A percentile compares a stretch with the other conserved stretches of the same genome.
These are phyloP conservation scores for Platyrinchus mystaceus DNA, from an alignment of 2,797 vertebrate genomes.

Conservation along the genomic window DNA sequence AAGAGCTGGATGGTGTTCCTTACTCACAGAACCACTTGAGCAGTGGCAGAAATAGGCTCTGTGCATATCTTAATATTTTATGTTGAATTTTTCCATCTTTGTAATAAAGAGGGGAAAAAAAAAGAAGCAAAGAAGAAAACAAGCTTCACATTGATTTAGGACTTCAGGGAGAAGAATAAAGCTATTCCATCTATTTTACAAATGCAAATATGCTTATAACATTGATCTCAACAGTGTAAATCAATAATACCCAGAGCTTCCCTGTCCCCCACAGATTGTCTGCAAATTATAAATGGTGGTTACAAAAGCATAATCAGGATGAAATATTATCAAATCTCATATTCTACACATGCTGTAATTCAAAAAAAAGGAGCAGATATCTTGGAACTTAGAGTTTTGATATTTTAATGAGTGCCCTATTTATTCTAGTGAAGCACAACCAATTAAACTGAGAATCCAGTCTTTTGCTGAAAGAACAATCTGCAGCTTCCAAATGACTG, in stretches of 20 bases:
- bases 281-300: slow-evolving; percentile 40
- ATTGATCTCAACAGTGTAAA: slow-evolving; percentile 51
- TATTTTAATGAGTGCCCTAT: slow-evolving; percentile 72
- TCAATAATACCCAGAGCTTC: slow-evolving; percentile 58
- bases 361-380: slow-evolving; percentile 61
- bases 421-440: slow-evolving; percentile 73
- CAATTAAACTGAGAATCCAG: slow-evolving; percentile 72
- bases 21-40: neutral
- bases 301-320: slow-evolving; percentile 42
- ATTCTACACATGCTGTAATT: slow-evolving; percentile 59
- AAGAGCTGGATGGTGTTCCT: neutral
- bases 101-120: neutral
- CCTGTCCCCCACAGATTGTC: slow-evolving; percentile 5
- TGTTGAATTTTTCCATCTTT: slow-evolving; percentile 5
- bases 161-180: slow-evolving; percentile 19
- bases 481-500: slow-evolving; percentile 61
- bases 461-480: slow-evolving; percentile 65
- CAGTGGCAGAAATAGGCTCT: neutral
- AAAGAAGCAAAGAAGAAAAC: neutral
- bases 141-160: slow-evolving; percentile 46
- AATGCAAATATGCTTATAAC: slow-evolving; percentile 54
- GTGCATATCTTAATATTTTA: neutral
- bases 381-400: slow-evolving; percentile 67
- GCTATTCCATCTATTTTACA: slow-evolving; percentile 43
- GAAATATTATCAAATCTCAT: slow-evolving; percentile 55